Evolutionary conservation across 2,113 vertebrate species (phyloP), one percentile per base, ranked within the genome.

Genomic region (Pelodiscus sinensis): DNA sequence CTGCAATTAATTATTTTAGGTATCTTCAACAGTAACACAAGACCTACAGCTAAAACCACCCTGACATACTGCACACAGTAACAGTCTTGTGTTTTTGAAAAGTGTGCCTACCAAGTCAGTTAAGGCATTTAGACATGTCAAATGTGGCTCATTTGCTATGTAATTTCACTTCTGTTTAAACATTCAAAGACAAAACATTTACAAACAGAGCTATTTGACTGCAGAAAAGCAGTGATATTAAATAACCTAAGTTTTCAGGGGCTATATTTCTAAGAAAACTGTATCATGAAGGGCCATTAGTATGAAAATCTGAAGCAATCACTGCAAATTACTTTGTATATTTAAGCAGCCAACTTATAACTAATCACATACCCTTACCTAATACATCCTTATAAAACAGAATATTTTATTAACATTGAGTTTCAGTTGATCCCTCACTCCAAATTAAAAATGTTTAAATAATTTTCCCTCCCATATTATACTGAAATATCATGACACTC

Each of bases 31-130:
- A 82, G 3, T 29, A 31, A 27, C 81, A 86, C 12, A 0, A 81
- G 75, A 90, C 24, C 38, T 79, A 79, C 73, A 92, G 89, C 60
- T 89, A 79, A 87, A 92, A 79, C 68, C 78, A 5, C 9, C 31
- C 25, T 79, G n/a, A 73, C 60, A 85, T 24, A 54, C 78, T n/a
- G 24, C 65, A 58, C 78, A 0, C 0, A 1, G 1, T 8, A 31
- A 35, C 83, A 7, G 9, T 38, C 82, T 87, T 84, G 50, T 44
- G 16, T 35, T 92, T 84, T 13, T 31, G 19, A 86, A 89, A 92
- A 93, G 60, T 1, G 25, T 4, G 0, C 80, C 82, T 54, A 73
- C n/a, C 85, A 89, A 92, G 82, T 9, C 27, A 88, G 38, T 0
- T 87, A 38, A 52, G 50, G 12, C 73, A 77, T 50, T 25, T 50